Percentiles rank a stretch among this genome's conserved stretches.
Conservation (phyloP, 2,797 vertebrate species). For the Pipistrellus pipistrellus region DNA sequence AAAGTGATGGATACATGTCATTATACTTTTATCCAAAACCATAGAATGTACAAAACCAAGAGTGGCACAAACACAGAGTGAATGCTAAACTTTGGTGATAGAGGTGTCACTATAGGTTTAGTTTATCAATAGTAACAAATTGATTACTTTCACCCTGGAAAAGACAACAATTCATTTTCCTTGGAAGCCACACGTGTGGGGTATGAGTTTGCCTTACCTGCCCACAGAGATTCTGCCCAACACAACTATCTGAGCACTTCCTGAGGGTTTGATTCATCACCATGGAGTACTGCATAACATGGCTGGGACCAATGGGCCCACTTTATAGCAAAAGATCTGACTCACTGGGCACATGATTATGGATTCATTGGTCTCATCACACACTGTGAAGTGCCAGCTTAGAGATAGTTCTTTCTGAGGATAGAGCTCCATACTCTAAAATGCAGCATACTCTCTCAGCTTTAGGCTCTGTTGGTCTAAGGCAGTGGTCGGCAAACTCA, state of each 20-base stretch:
- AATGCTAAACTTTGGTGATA: not conserved
- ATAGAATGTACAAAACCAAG: not conserved
- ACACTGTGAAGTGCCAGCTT: not conserved
- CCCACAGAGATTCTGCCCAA: not conserved
- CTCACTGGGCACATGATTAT: not conserved
- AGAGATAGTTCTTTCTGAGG: not conserved
- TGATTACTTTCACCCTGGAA: not conserved
- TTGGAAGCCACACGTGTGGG: not conserved
- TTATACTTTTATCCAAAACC: not conserved
- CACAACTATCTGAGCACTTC: not conserved
- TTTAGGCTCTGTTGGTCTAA: not conserved
- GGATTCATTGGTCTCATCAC: not conserved
- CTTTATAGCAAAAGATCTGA: not conserved
- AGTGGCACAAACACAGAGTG: too few relatives aligned
- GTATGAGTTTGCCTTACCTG: not conserved
- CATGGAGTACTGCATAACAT: not conserved
- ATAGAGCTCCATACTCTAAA: not conserved
- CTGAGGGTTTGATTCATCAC: not conserved
- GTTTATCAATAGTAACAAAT: not conserved
- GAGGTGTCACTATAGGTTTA: not conserved
- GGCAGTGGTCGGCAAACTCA: not conserved
- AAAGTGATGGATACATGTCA: not conserved
- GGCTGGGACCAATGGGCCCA: not conserved
- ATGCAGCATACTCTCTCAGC: not conserved
- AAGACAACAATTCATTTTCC: not conserved